phyloP scores from a whole-genome alignment of 92 coral and sea anemone genomes.

The Meandrina meandrites region DNA sequence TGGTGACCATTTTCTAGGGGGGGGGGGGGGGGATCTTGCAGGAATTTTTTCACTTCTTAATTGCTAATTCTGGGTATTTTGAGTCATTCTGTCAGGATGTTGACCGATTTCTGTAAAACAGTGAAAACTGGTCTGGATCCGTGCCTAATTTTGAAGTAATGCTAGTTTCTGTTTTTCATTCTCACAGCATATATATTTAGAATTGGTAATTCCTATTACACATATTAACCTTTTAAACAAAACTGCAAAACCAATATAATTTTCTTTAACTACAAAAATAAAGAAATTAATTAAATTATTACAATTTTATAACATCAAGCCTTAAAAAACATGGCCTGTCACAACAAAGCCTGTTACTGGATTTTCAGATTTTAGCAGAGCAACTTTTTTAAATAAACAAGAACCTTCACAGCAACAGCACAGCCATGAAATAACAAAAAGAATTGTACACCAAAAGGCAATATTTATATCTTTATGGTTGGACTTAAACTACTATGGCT shows the following conservation, averaged over 20 bases:
- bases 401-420: neutral
- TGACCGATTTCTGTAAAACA: no score
- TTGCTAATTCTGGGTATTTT: no score
- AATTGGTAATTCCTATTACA: neutral
- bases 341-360: neutral
- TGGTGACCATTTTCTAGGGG: no score
- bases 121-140: no score
- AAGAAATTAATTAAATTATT: neutral
- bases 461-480: neutral
- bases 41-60: no score
- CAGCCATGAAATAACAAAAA: neutral
- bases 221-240: neutral
- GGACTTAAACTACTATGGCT: neutral
- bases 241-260: neutral
- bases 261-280: slow-evolving; percentile 1
- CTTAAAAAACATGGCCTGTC: neutral
- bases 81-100: no score
- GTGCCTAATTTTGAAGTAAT: neutral
- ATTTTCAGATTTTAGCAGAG: neutral
- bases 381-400: neutral
- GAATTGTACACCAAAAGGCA: neutral
- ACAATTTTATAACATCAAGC: neutral
- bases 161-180: neutral
- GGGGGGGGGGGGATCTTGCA: no score
- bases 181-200: neutral